Evolutionary conservation across 2,113 vertebrate species (phyloP), one percentile per base, ranked within the genome.

Genomic region (Python bivittatus): DNA sequence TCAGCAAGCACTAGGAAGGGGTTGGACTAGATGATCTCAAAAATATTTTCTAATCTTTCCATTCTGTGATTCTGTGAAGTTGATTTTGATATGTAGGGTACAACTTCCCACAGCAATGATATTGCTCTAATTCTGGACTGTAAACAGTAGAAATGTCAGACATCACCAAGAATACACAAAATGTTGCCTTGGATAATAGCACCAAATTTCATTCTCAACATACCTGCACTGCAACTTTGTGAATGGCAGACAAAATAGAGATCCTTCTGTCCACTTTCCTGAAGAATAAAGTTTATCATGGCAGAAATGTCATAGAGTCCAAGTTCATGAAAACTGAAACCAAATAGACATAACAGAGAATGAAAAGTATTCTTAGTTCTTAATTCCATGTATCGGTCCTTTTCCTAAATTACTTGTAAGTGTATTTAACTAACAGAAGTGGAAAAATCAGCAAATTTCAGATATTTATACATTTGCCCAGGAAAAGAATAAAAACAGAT

Each of bases 141-240:
- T 44, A 20, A 84, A 22, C 38, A 91, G 79, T 44, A 84, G 13
- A 60, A 9, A 85, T 33, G 27, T 17, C 48, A 54, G 64, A 33
- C 6, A 38, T 72, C 33, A 23, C 44, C 48, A 53, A 53, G 9
- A 56, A 29, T 4, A 12, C 6, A 52, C 13, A n/a, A 68, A 29
- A 48, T 33, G 58, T 20, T 72, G 42, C 88, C 13, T 23, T 54
- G 9, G 4, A 27, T 4, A 90, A 52, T 84, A 22, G 3, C 3
- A 11, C 6, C 33, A 88, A 27, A n/a, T 4, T 91, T 88, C 85
- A 20, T 61, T 58, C 89, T 83, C 68, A 95, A 96, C 94, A 88
- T 97, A 99, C 98, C 98, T 85, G 98, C 98, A 3, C 98, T 99
- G 22, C 27, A 52, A 27, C 68, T 68, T 68, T 90, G 89, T 83